These are phyloP conservation scores for Oreochromis spilurus DNA, from an alignment of 2,113 vertebrate genomes.

Conservation along the genomic window DNA sequence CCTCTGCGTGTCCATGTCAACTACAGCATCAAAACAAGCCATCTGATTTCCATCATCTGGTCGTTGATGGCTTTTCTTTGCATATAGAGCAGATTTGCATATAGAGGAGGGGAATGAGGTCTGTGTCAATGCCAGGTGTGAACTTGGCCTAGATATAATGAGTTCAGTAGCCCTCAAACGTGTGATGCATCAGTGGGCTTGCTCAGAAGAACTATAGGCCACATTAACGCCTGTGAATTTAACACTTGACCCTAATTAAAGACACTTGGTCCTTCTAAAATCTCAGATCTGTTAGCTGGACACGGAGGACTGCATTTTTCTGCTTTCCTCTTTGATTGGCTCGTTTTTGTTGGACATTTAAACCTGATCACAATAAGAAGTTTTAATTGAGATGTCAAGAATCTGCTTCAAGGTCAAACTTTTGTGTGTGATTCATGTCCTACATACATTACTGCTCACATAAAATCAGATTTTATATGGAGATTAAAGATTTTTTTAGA, in stretches of 20 bases:
- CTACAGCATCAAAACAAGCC: background rate
- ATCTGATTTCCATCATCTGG: background rate
- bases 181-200: background rate
- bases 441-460: background rate
- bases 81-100: background rate
- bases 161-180: background rate
- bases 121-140: background rate
- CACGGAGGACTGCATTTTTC: background rate
- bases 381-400: background rate
- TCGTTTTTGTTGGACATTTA: background rate
- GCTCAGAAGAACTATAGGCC: background rate
- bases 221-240: background rate
- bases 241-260: slow-evolving; percentile 1
- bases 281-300: background rate
- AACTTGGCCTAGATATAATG: background rate
- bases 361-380: background rate
- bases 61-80: background rate
- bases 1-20: background rate
- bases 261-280: background rate
- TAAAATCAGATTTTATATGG: background rate
- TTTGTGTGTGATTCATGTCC: background rate
- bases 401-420: background rate
- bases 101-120: background rate
- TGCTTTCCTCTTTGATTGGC: background rate
- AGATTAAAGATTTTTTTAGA: background rate